A percentile compares a stretch with the other conserved stretches of the same genome.
Evolutionary conservation across 2,888 invertebrate genomes (phyloP).

Genomic region (Plusia festucae): DNA sequence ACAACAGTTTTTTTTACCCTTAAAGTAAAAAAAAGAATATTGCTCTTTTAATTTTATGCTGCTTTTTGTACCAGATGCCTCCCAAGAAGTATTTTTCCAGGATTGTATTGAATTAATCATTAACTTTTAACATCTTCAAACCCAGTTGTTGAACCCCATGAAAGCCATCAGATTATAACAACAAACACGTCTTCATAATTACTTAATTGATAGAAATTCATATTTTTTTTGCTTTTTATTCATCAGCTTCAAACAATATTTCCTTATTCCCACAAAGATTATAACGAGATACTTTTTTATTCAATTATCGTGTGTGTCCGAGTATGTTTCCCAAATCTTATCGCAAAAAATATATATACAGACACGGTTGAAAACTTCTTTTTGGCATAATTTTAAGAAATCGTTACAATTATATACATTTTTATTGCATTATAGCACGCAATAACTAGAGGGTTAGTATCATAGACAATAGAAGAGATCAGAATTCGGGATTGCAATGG

Average conservation of each 20-base stretch:
- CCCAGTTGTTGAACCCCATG: too few relatives aligned
- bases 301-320: constrained; percentile 3
- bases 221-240: neutral
- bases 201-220: too few relatives aligned
- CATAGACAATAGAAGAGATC: constrained; percentile 23
- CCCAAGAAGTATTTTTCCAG: too few relatives aligned
- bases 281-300: constrained; percentile 9
- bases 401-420: constrained; percentile 46
- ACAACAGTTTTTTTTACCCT: too few relatives aligned
- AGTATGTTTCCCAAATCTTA: constrained; percentile 10
- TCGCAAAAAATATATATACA: constrained; percentile 13
- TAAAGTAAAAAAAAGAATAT: too few relatives aligned
- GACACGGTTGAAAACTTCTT: constrained; percentile 11
- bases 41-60: too few relatives aligned
- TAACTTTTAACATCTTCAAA: too few relatives aligned
- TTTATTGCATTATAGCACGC: constrained; percentile 39
- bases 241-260: neutral
- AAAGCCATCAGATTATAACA: too few relatives aligned
- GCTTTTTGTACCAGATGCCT: too few relatives aligned
- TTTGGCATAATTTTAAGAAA: constrained; percentile 47
- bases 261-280: constrained; percentile 22
- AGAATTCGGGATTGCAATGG: constrained; percentile 39
- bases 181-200: too few relatives aligned
- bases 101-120: too few relatives aligned
- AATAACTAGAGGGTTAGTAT: constrained; percentile 26